A percentile compares a stretch with the other conserved stretches of the same genome.
Evolutionary conservation across 92 coral and sea anemone genomes (phyloP).

Genomic region (Palythoa grandis): DNA sequence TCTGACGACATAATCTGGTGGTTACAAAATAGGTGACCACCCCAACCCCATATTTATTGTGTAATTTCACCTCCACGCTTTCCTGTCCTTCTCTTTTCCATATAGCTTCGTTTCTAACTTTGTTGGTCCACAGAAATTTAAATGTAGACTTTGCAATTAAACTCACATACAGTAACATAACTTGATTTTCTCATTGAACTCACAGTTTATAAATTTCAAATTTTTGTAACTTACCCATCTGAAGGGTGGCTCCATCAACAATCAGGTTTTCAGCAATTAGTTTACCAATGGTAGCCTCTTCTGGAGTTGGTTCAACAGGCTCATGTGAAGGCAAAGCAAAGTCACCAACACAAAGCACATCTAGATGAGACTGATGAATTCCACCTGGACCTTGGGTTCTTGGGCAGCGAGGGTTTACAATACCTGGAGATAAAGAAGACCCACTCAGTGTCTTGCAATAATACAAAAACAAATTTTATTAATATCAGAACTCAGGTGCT

Average conservation of each 20-base stretch:
- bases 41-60: no score
- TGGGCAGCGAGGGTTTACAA: slow-evolving; percentile 91
- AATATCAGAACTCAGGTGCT: no score
- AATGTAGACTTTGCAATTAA: no score
- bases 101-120: no score
- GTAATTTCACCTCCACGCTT: no score
- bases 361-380: slow-evolving; percentile 94
- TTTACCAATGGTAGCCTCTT: slow-evolving; percentile 85
- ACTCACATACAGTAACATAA: no score
- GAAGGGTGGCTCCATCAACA: slow-evolving; percentile 93
- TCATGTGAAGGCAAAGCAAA: slow-evolving; percentile 83
- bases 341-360: slow-evolving; percentile 85
- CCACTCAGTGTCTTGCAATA: neutral
- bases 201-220: neutral
- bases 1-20: no score
- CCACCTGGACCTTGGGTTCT: slow-evolving; percentile 96
- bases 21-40: no score
- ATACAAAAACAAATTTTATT: no score
- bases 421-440: slow-evolving; percentile 51
- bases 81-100: no score
- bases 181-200: no score
- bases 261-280: slow-evolving; percentile 84
- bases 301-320: slow-evolving; percentile 65
- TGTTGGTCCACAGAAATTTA: no score
- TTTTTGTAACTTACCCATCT: slow-evolving; percentile 74